Base-by-base conservation (phyloP, 2,797 vertebrate genomes). In the Platyrinchus mystaceus region DNA sequence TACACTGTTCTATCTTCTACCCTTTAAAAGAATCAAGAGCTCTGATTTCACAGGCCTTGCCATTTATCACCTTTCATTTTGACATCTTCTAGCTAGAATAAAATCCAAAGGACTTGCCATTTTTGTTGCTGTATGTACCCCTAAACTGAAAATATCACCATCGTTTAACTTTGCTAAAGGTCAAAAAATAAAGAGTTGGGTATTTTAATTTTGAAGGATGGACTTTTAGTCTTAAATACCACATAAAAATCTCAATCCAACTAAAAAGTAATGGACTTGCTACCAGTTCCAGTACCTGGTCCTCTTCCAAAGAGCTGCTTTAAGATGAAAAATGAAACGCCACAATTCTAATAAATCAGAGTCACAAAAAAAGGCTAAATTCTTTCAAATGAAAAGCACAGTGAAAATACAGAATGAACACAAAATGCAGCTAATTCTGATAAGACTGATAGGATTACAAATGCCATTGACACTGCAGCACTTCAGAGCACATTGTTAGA, bases 71-170 rank as follows among this genome's bases (percentile, higher is more conserved):
- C 46, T 83, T 74, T 34, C 50, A 73, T 52, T 91, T 5, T 75
- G 60, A 84, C 49, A 86, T 34, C 60, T 37, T 85, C 53, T 21
- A 75, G 17, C 46, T 46, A 53, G 34, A 90, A 60, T 27, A 81
- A 90, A 91, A 85, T 27, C 53, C 60, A 49, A 85, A 87, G 50
- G 27, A 86, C 46, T 18, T 90, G 58, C 62, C 80, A 49, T 74
- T 94, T 89, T 46, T 89, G 36, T 44, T 88, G 52, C 39, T 70
- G 7, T 23, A 56, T 24, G 10, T 46, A 77, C 14, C 37, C 77
- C 62, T 88, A 81, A 68, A 88, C 62, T 53, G 73, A 81, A 94
- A 96, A 85, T 41, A 79, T 56, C 91, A 91, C 59, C 52, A 30
- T 12, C 41, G 60, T 11, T 6, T 46, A 91, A 71, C 34, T 56